These are phyloP conservation scores for Phaonia tiefii DNA, from an alignment of 2,888 invertebrate genomes.

Conservation along the genomic window DNA sequence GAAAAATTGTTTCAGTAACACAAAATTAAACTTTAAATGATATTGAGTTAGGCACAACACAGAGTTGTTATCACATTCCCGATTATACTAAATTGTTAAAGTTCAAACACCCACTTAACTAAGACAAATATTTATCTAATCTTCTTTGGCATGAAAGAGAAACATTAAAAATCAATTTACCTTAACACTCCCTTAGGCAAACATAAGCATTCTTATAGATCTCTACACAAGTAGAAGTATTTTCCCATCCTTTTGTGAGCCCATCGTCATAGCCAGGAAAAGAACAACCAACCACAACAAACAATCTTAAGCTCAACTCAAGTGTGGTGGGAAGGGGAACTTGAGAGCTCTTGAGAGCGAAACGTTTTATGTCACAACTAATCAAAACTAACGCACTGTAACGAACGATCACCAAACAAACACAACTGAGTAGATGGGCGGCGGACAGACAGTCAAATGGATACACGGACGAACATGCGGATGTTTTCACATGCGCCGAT, in stretches of 20 bases:
- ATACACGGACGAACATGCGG: background rate
- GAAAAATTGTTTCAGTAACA: too few relatives aligned
- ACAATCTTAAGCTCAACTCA: slow-evolving; percentile 35
- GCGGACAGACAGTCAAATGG: background rate
- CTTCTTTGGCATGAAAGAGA: background rate
- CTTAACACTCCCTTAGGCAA: slow-evolving; percentile 17
- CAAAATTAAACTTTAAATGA: too few relatives aligned
- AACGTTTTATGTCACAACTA: slow-evolving; percentile 64
- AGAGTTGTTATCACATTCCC: too few relatives aligned
- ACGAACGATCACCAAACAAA: slow-evolving; percentile 25
- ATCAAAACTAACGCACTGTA: slow-evolving; percentile 63
- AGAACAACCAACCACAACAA: slow-evolving; percentile 19
- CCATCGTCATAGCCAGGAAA: background rate
- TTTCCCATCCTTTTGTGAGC: slow-evolving; percentile 10
- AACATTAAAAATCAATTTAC: slow-evolving; percentile 28
- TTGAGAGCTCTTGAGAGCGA: slow-evolving; percentile 16
- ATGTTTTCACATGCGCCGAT: slow-evolving; percentile 5
- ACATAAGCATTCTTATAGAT: background rate
- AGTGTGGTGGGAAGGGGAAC: background rate
- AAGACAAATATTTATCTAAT: too few relatives aligned
- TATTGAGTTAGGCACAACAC: too few relatives aligned
- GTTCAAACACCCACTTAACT: too few relatives aligned
- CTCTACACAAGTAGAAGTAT: background rate
- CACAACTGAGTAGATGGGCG: background rate
- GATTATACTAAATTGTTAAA: too few relatives aligned